These are phyloP conservation scores for Dendroctonus ponderosae DNA, from an alignment of 1,140 invertebrate genomes.

Conservation along the genomic window DNA sequence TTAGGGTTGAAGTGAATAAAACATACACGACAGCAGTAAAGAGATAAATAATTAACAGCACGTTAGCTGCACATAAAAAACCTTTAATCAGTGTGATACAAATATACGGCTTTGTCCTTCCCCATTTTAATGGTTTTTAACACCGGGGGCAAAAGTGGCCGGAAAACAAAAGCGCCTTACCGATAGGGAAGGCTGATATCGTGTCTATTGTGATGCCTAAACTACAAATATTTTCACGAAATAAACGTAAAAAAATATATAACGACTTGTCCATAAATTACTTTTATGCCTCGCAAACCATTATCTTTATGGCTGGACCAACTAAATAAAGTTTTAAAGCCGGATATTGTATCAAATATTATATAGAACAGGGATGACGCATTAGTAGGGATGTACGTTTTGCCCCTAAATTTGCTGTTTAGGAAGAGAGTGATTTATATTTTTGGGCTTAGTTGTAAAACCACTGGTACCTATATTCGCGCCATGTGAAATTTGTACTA, in stretches of 20 bases:
- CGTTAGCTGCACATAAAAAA: constrained; percentile 4
- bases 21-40: too few relatives aligned
- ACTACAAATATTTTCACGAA: constrained; percentile 18
- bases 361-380: too few relatives aligned
- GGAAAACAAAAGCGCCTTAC: constrained; percentile 24
- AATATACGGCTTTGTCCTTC: constrained; percentile 24
- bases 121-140: constrained; percentile 30
- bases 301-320: constrained; percentile 15
- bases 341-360: background rate
- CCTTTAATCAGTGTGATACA: constrained; percentile 22
- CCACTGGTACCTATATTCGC: too few relatives aligned
- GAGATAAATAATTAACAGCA: too few relatives aligned
- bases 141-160: constrained; percentile 16
- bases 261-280: constrained; percentile 21
- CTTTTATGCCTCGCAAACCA: constrained; percentile 12
- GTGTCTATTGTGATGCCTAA: constrained; percentile 25
- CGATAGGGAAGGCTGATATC: constrained; percentile 24
- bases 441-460: too few relatives aligned
- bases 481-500: too few relatives aligned
- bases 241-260: constrained; percentile 21
- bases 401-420: too few relatives aligned
- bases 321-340: background rate
- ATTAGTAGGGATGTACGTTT: too few relatives aligned
- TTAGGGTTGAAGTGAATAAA: too few relatives aligned
- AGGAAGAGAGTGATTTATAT: too few relatives aligned